Evolutionary conservation across 2,888 invertebrate species (phyloP), one percentile per base, ranked within the genome.

Genomic region (Baccha elongata): DNA sequence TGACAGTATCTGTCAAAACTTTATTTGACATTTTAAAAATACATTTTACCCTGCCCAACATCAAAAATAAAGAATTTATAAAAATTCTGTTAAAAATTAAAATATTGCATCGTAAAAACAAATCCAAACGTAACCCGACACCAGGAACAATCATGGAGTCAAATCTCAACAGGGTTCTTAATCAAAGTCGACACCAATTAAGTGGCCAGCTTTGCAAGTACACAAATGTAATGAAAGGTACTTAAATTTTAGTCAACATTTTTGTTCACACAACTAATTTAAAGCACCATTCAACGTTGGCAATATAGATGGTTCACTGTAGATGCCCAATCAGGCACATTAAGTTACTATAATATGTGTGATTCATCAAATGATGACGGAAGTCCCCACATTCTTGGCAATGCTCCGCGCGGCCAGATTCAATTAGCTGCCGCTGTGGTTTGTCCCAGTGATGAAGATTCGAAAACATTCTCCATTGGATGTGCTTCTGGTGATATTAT

Each of bases 361-460:
- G 95, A 96, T 88, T 93, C 93, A 1, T 80, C 88, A 11, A 88
- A 88, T 13, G 93, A 93, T 68, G 92, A 92, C 13, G 92, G 92
- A 74, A 93, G 93, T 78, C 93, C 94, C 0, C 89, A 90, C 76
- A 89, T 91, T 3, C 58, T 90, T 15, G 94, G 94, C 68, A 93
- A 93, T 86, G 92, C 94, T 8, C 94, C 94, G 0, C 92, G 94
- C 84, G 94, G 94, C 40, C 93, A 93, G 90, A 93, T 90, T 10
- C 96, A 98, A 90, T 92, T 99, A 86, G 97, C 97, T 46, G 98
- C 96, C 72, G 98, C 98, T 65, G 96, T 98, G 0, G 96, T 99
- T 85, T 97, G 97, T 85, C 99, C 99, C 0, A 98, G 98, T 88
- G 99, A 99, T 88, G 99, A 99, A 90, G 99, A 99, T 91, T 98